These are phyloP conservation scores for Sebastes kiyomatsui DNA, from an alignment of 2,797 vertebrate genomes.

Conservation along the genomic window DNA sequence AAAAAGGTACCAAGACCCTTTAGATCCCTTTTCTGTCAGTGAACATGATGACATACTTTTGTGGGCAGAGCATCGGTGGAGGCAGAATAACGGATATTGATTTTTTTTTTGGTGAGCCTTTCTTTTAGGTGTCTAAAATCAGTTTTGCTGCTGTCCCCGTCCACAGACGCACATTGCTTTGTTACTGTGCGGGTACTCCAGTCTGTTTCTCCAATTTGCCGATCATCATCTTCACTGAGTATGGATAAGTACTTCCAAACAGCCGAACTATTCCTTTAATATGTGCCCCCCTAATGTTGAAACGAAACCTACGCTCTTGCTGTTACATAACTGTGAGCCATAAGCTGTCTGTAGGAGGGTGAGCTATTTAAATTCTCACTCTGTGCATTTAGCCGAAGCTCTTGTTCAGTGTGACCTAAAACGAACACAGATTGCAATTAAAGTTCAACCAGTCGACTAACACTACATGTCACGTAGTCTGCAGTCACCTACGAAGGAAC, in stretches of 20 bases:
- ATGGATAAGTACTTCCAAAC: background rate
- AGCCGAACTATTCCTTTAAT: background rate
- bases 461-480: background rate
- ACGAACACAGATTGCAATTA: background rate
- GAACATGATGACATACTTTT: too few species aligned
- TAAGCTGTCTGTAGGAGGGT: constrained; percentile 22
- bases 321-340: constrained; percentile 34
- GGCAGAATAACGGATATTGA: too few species aligned
- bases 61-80: too few species aligned
- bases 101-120: too few species aligned
- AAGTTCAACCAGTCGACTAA: constrained; percentile 2
- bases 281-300: background rate
- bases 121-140: too few species aligned
- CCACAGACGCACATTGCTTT: too few species aligned
- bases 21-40: background rate
- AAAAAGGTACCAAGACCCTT: background rate
- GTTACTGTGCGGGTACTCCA: too few species aligned
- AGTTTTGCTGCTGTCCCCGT: too few species aligned
- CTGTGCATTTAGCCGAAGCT: background rate
- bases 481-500: background rate
- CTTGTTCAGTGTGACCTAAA: constrained; percentile 4
- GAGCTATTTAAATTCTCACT: constrained; percentile 11
- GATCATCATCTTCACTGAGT: background rate
- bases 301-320: background rate
- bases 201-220: too few species aligned